phyloP scores from a whole-genome alignment of 2,113 vertebrate species.

The Myotis lucifugus region DNA sequence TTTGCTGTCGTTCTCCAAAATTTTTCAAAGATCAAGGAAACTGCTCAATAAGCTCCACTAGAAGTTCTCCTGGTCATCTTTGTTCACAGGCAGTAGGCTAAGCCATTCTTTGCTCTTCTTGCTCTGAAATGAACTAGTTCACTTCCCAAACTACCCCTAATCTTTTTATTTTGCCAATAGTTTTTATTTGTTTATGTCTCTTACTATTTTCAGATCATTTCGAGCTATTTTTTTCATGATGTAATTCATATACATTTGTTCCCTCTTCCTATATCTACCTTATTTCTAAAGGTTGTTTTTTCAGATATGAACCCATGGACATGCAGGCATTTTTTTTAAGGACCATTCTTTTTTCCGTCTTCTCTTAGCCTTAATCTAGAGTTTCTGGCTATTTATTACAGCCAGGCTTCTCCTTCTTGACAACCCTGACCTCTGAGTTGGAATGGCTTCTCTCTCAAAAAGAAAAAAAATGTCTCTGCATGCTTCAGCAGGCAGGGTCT shows the following conservation, averaged over 20 bases:
- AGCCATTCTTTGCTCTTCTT: neutral
- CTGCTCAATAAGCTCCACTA: neutral
- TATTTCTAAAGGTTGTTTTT: neutral
- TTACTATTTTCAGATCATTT: constrained; percentile 7
- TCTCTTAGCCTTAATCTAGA: neutral
- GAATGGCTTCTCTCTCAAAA: neutral
- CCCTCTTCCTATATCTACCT: neutral
- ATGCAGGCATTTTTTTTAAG: neutral
- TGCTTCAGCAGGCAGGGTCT: neutral
- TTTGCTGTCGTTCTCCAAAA: neutral
- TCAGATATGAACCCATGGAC: neutral
- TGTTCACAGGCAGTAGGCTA: neutral
- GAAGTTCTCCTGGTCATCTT: neutral
- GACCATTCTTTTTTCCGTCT: constrained; percentile 1
- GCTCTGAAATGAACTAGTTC: constrained; percentile 21
- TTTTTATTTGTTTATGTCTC: neutral
- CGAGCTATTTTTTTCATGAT: neutral
- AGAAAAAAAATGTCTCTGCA: neutral
- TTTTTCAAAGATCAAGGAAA: neutral
- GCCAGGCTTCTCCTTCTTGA: neutral
- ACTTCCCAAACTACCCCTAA: neutral
- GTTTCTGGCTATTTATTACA: neutral
- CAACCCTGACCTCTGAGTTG: neutral
- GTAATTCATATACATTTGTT: neutral
- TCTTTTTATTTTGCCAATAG: neutral